Conservation (phyloP, 53 echinoderm and acorn worm species). For the Stichopus horrens region DNA sequence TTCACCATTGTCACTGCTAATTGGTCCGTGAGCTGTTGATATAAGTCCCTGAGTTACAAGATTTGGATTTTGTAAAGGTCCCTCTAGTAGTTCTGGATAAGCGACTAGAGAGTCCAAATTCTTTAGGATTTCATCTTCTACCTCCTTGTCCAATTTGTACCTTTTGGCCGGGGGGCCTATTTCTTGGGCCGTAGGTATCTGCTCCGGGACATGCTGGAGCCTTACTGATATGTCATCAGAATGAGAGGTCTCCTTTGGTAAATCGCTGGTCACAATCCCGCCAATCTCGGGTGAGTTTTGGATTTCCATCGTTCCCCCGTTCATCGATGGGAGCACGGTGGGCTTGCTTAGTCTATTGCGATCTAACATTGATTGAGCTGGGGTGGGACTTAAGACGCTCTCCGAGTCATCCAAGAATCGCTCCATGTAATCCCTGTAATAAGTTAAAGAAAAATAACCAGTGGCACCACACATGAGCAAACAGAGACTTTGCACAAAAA, state of each 20-base stretch:
- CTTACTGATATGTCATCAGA: constrained; percentile 48
- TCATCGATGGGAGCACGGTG: constrained; percentile 61
- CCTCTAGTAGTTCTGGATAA: constrained; percentile 35
- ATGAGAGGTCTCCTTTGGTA: constrained; percentile 74
- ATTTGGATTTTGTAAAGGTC: constrained; percentile 8
- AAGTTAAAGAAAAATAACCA: neutral
- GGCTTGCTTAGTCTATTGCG: constrained; percentile 70
- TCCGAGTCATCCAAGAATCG: constrained; percentile 92
- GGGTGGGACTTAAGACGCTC: constrained; percentile 81
- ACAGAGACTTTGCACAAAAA: too few species aligned
- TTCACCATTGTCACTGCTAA: constrained; percentile 2
- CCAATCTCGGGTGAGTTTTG: constrained; percentile 86
- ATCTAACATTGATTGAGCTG: constrained; percentile 79
- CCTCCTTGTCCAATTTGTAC: constrained; percentile 49
- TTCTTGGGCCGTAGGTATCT: constrained; percentile 43
- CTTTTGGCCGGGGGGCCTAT: constrained; percentile 57
- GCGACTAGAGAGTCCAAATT: constrained; percentile 52
- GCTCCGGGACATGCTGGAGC: constrained; percentile 43
- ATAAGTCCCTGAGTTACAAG: constrained; percentile 35
- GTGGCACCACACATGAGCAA: too few species aligned
- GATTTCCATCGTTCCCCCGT: constrained; percentile 69
- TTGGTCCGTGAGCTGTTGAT: constrained; percentile 20
- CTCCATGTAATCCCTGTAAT: constrained; percentile 91
- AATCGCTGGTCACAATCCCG: constrained; percentile 72
- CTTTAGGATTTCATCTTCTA: constrained; percentile 55